A percentile compares a stretch with the other conserved stretches of the same genome.
phyloP scores from a whole-genome alignment of 2,113 vertebrate species.

The Leptobrachium ailaonicum region DNA sequence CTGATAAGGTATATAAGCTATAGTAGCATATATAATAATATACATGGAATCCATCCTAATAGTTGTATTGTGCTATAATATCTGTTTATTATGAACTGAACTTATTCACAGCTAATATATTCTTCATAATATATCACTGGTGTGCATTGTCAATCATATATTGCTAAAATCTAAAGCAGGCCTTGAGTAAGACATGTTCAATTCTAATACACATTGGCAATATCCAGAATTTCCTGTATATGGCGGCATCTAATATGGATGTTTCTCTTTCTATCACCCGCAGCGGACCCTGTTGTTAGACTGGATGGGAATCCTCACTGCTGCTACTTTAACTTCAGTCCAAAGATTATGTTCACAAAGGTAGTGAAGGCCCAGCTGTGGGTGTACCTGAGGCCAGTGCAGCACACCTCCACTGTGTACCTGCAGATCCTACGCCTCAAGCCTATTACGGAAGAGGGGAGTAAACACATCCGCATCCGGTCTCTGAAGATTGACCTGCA shows the following conservation, averaged over 20 bases:
- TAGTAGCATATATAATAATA: too few species aligned
- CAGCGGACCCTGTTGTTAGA: constrained; percentile 92
- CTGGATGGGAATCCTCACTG: constrained; percentile 92
- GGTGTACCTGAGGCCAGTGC: constrained; percentile 93
- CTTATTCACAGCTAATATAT: too few species aligned
- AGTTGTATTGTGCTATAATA: too few species aligned
- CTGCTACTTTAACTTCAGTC: constrained; percentile 98
- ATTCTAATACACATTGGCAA: background rate
- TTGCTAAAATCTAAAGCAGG: too few species aligned
- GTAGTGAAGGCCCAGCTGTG: constrained; percentile 96
- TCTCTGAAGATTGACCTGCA: constrained; percentile 95
- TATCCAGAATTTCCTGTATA: background rate
- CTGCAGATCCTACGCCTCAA: constrained; percentile 95
- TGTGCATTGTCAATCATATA: too few species aligned
- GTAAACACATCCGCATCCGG: constrained; percentile 93
- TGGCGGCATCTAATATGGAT: constrained; percentile 22
- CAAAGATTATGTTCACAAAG: constrained; percentile 98
- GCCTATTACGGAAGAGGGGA: constrained; percentile 89
- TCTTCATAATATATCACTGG: too few species aligned
- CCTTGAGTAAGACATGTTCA: too few species aligned
- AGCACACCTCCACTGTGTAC: constrained; percentile 92
- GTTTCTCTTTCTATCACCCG: constrained; percentile 51
- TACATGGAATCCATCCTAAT: too few species aligned
- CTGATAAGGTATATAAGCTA: too few species aligned
- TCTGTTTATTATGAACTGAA: too few species aligned